Conservation (phyloP, 2,113 vertebrate species). For the Lepidiolamprologus cunningtoni region DNA sequence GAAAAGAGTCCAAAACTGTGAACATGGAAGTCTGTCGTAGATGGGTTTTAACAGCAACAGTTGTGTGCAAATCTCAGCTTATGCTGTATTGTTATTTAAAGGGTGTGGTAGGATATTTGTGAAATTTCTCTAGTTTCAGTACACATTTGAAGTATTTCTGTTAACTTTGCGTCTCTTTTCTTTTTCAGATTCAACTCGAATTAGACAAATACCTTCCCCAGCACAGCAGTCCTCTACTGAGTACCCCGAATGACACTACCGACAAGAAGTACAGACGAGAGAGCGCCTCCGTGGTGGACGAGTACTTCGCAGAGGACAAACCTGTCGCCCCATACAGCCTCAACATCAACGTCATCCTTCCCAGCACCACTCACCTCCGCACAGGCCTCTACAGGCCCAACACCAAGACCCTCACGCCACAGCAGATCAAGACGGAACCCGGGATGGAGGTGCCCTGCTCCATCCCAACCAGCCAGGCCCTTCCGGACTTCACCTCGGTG, state of each 20-base stretch:
- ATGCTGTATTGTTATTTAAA: background rate
- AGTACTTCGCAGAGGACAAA: slow-evolving; percentile 85
- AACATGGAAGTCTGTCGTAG: background rate
- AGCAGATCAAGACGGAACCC: slow-evolving; percentile 81
- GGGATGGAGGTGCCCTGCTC: slow-evolving; percentile 69
- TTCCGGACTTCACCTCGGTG: slow-evolving; percentile 88
- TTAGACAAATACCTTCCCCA: slow-evolving; percentile 83
- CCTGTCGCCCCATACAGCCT: slow-evolving; percentile 75
- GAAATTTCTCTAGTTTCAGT: background rate
- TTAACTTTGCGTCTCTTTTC: background rate
- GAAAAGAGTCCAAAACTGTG: background rate
- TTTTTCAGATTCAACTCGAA: slow-evolving; percentile 69
- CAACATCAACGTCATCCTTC: slow-evolving; percentile 90
- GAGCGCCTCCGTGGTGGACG: slow-evolving; percentile 84
- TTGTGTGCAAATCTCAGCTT: background rate
- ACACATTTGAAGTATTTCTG: background rate
- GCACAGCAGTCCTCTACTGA: slow-evolving; percentile 19
- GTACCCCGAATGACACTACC: background rate
- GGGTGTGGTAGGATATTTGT: background rate
- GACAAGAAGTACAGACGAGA: slow-evolving; percentile 85
- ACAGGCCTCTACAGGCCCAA: slow-evolving; percentile 79
- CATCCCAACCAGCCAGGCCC: slow-evolving; percentile 77
- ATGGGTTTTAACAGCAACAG: background rate
- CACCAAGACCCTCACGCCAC: slow-evolving; percentile 56
- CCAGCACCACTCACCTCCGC: slow-evolving; percentile 81